Evolutionary conservation across 2,113 vertebrate genomes (phyloP), one percentile per base, ranked within the genome.

Genomic region (Excalfactoria chinensis): DNA sequence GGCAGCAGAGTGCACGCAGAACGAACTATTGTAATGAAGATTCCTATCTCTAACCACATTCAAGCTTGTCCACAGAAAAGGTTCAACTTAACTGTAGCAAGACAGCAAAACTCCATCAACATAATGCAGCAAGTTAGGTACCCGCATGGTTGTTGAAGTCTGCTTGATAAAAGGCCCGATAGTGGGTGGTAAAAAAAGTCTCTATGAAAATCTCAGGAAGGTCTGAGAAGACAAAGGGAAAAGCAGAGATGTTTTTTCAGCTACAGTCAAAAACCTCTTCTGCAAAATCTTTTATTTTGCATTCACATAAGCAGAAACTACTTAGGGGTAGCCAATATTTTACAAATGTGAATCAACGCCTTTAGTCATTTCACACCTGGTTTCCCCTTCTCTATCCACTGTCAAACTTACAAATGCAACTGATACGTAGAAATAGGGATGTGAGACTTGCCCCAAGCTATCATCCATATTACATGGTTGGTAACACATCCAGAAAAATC

Each of bases 1-100:
- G 11, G 15, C 21, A 4, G 49, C 18, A 74, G 0, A 1, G 59
- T 32, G 25, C 43, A 25, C 4, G 2, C 11, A 8, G 26, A 40
- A 49, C 13, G 1, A 13, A 67, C 20, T 56, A 79, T n/a, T 30
- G 7, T 5, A 56, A 4, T 13, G 0, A 12, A 74, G 9, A 58
- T 15, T n/a, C 21, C 9, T 46, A 56, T 44, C 88, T 34, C 35
- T n/a, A 77, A 37, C 6, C 56, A 28, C 18, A 40, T 32, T 86
- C 43, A 74, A 60, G 26, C 7, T 25, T 10, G 11, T 56, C 58
- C 60, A 19, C 5, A 22, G 25, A 74, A 69, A 75, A 84, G 32
- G 48, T n/a, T 22, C 20, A 69, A 26, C 19, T 2, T 58, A 72
- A 19, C 7, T 21, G 84, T 64, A 19, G 14, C 13, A 9, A 16